Conservation (phyloP, 2,113 vertebrate genomes). For the Oriolus oriolus region DNA sequence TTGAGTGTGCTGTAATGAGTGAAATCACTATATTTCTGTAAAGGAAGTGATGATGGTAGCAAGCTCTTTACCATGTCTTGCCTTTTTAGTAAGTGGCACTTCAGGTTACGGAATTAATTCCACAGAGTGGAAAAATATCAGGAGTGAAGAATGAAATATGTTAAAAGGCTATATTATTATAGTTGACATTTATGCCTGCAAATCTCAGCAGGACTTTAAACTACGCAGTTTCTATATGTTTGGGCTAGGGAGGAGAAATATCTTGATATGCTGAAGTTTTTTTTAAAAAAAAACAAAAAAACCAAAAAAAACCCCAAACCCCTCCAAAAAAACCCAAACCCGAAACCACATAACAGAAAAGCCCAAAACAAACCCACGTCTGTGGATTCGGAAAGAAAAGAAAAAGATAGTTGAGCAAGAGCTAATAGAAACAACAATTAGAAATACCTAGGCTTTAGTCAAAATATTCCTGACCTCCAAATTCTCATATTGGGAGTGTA, state of each 20-base stretch:
- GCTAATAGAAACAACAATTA: not conserved
- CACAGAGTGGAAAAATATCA: constrained; percentile 37
- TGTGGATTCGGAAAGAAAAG: not conserved
- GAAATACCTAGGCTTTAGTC: not conserved
- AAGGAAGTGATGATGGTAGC: constrained; percentile 13
- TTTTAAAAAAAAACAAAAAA: not conserved
- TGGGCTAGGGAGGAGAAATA: not conserved
- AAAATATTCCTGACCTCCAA: not conserved
- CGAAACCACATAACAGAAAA: not conserved
- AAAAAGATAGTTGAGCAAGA: not conserved
- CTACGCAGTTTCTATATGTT: not conserved
- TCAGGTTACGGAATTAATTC: constrained; percentile 57
- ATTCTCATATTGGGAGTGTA: not conserved
- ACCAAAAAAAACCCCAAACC: too few relatives aligned
- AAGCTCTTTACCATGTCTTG: constrained; percentile 26
- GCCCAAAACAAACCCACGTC: not conserved
- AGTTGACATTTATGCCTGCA: constrained; percentile 33
- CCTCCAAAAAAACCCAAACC: not conserved
- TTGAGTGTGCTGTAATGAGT: constrained; percentile 30
- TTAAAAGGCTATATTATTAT: constrained; percentile 38
- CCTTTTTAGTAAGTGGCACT: constrained; percentile 52
- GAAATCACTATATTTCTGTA: constrained; percentile 37
- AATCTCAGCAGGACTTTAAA: not conserved
- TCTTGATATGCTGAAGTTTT: not conserved
- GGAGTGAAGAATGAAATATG: constrained; percentile 22